Evolutionary conservation across 2,797 vertebrate species (phyloP), one percentile per base, ranked within the genome.

Genomic region (Pachyuromys duprasi): DNA sequence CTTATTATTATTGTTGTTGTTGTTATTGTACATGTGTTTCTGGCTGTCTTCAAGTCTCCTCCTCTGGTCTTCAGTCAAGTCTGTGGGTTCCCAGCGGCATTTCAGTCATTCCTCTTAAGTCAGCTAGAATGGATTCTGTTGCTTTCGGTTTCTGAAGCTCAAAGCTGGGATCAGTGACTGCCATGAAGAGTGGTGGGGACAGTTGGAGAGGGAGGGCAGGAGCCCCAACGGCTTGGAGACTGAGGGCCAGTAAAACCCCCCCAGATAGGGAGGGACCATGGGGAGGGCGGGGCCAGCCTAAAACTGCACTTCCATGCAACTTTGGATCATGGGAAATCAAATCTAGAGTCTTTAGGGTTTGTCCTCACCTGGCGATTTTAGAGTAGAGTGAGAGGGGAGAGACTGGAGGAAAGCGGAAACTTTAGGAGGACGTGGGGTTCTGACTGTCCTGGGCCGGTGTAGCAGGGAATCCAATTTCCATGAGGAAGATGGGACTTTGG

Each of bases 291-390:
- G 42, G 45, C 67, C 55, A 26, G 31, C 42, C 33, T 42, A 79
- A 67, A 53, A n/a, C 69, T 8, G 5, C 8, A 65, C 8, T 39
- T 55, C 31, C 6, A 20, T 1, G 0, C 3, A 55, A 36, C 31
- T 84, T 62, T 17, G 79, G 36, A 1, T 36, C 3, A 11, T 0
- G 0, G 36, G 79, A 53, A 81, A 60, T 76, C 57, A 53, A 22
- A 12, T 87, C 13, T 75, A 0, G 65, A 36, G 39, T 49, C 17
- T 39, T 15, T 49, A 69, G 72, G 33, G 9, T 63, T 91, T 81
- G 3, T 53, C n/a, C 6, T 0, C 39, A 31, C 36, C 62, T n/a
- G 57, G 1, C 36, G 24, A 17, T 55, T 28, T 49, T 13, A 63
- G 15, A 28, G 12, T 84, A 70, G 33, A 83, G 11, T 15, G 42